Conservation (phyloP, 2,797 vertebrate species). For the Bryconaethiops microstoma region DNA sequence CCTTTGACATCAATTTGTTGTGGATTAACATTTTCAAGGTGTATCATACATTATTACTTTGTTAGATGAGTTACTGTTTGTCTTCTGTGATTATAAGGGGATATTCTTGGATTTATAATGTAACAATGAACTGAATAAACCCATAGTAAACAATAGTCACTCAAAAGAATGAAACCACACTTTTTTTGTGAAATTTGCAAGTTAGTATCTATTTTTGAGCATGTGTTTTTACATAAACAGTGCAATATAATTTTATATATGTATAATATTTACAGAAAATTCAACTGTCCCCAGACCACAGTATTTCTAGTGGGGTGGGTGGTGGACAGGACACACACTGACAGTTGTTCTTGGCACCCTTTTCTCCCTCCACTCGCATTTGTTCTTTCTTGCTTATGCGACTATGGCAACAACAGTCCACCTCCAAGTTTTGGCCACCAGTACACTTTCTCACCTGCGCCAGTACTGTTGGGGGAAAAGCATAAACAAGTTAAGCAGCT, state of each 20-base stretch:
- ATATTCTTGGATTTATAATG: no score
- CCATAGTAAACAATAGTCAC: background rate
- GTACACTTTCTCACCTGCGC: conserved; percentile 75
- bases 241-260: conserved; percentile 66
- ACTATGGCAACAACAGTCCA: conserved; percentile 8
- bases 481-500: background rate
- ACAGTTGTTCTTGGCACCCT: conserved; percentile 55
- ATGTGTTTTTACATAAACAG: conserved; percentile 64
- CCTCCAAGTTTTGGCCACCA: background rate
- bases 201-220: conserved; percentile 65
- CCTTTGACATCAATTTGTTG: background rate
- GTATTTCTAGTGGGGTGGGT: conserved; percentile 63
- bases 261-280: conserved; percentile 74
- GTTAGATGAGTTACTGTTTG: background rate
- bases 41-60: background rate
- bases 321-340: conserved; percentile 66
- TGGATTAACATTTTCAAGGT: background rate
- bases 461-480: conserved; percentile 72
- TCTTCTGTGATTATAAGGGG: no score
- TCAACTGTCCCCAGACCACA: conserved; percentile 57
- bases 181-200: conserved; percentile 3
- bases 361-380: conserved; percentile 30
- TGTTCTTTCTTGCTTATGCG: conserved; percentile 19
- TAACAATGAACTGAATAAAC: background rate
- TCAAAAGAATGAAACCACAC: background rate